Base-by-base conservation (phyloP, 2,888 invertebrate species). In the Tipula confusa region DNA sequence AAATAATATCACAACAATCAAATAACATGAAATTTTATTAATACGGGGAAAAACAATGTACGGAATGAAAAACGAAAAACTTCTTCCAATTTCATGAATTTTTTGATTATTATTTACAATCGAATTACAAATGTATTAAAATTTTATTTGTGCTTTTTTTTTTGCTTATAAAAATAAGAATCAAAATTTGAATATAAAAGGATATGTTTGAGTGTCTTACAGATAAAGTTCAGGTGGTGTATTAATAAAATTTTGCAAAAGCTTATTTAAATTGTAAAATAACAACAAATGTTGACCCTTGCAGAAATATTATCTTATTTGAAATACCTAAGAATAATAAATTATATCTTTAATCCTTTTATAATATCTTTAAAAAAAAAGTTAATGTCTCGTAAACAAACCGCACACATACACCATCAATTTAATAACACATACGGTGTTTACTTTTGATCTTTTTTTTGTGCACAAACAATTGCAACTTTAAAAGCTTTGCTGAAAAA, bases 1-100 rank as follows among this genome's bases (percentile, higher is more conserved):
- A 18, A 64, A 24, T 64, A 64, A 64, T 64, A 64, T 64, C 64
- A 64, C 64, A 64, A 64, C 64, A 64, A 64, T 64, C 64, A 64
- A 64, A 64, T 64, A 64, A 64, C 24, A 64, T 64, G 64, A n/a
- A 64, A 48, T 64, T 64, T 64, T 64, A 64, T 43, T n/a, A 43
- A 15, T 64, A 64, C 64, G 64, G 64, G 33, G 64, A 24, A 64
- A 43, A 43, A 15, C 43, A 15, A 43, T 15, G 15, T 15, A 43
- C 36, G n/a, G n/a, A 33, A 33, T 33, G 33, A 18, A 43, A 43
- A 11, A 43, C 6, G 15, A 43, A 64, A 6, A 64, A 24, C 9
- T 64, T 64, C 24, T 64, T 64, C 15, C 43, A 15, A 43, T 9
- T 15, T 6, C 15, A 5, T 15, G n/a, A n/a, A n/a, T n/a, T 15